phyloP scores from a whole-genome alignment of 2,797 vertebrate species.

The Pelodytes ibericus region DNA sequence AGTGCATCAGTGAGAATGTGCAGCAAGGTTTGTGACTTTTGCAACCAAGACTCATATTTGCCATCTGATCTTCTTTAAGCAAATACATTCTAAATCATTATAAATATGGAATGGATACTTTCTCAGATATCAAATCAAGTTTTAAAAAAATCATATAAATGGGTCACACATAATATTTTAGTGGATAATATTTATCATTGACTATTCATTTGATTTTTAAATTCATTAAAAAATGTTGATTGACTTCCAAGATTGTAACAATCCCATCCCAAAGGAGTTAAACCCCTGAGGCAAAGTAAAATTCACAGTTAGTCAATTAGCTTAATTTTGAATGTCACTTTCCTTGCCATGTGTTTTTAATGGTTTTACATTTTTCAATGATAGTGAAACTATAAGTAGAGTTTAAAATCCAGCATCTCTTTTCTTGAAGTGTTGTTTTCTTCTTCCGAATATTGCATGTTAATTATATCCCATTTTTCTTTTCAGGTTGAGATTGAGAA shows the following conservation, averaged over 20 bases:
- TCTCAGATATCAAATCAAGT: no score
- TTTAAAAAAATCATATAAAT: no score
- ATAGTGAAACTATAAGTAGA: neutral
- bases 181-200: neutral
- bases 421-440: neutral
- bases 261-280: slow-evolving; percentile 3
- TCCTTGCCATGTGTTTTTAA: slow-evolving; percentile 27
- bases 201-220: slow-evolving; percentile 6
- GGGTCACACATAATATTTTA: no score
- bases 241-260: slow-evolving; percentile 14
- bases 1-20: no score
- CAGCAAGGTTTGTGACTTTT: no score
- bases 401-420: neutral
- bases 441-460: slow-evolving; percentile 17
- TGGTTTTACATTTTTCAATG: slow-evolving; percentile 20
- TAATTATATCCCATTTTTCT: slow-evolving; percentile 38
- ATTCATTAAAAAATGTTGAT: slow-evolving; percentile 5
- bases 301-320: slow-evolving; percentile 33
- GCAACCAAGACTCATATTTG: no score
- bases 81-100: no score
- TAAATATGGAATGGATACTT: no score
- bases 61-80: no score
- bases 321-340: slow-evolving; percentile 28
- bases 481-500: slow-evolving; percentile 87
- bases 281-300: slow-evolving; percentile 21